phyloP scores from a whole-genome alignment of 1,140 invertebrate species.

The Calosoma granatense region DNA sequence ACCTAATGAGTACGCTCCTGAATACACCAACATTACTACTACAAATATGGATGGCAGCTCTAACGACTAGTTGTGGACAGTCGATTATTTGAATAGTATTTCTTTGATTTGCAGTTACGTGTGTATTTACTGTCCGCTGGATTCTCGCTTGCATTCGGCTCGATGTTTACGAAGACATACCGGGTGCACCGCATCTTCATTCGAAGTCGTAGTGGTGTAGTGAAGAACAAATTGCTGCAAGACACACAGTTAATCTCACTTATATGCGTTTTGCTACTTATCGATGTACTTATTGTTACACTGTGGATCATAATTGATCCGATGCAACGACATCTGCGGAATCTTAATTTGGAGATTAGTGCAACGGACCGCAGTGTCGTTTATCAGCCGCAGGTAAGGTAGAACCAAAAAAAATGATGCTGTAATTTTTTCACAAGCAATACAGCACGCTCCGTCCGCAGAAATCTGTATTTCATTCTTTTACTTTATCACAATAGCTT shows the following conservation, averaged over 20 bases:
- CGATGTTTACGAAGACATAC: slow-evolving; percentile 86
- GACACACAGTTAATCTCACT: slow-evolving; percentile 74
- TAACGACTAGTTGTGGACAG: too few relatives aligned
- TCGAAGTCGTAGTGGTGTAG: slow-evolving; percentile 21
- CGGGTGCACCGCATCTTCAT: slow-evolving; percentile 79
- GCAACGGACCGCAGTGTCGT: slow-evolving; percentile 65
- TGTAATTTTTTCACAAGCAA: too few relatives aligned
- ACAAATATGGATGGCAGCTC: too few relatives aligned
- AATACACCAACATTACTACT: too few relatives aligned
- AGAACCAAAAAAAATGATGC: not conserved
- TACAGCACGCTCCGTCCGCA: too few relatives aligned
- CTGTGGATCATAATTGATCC: slow-evolving; percentile 74
- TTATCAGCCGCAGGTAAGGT: slow-evolving; percentile 72
- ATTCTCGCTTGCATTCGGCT: slow-evolving; percentile 78
- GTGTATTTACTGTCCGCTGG: slow-evolving; percentile 80
- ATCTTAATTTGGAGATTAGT: slow-evolving; percentile 72
- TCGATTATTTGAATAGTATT: too few relatives aligned
- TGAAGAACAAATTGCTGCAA: slow-evolving; percentile 63
- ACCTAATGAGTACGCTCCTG: too few relatives aligned
- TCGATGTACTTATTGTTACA: slow-evolving; percentile 68
- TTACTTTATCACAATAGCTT: not conserved
- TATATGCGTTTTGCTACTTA: slow-evolving; percentile 63
- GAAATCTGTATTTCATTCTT: too few relatives aligned
- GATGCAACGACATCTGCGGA: slow-evolving; percentile 71
- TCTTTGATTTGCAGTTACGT: slow-evolving; percentile 54